Evolutionary conservation across 1,140 invertebrate genomes (phyloP), one percentile per base, ranked within the genome.

Genomic region (Orchestia grillus): DNA sequence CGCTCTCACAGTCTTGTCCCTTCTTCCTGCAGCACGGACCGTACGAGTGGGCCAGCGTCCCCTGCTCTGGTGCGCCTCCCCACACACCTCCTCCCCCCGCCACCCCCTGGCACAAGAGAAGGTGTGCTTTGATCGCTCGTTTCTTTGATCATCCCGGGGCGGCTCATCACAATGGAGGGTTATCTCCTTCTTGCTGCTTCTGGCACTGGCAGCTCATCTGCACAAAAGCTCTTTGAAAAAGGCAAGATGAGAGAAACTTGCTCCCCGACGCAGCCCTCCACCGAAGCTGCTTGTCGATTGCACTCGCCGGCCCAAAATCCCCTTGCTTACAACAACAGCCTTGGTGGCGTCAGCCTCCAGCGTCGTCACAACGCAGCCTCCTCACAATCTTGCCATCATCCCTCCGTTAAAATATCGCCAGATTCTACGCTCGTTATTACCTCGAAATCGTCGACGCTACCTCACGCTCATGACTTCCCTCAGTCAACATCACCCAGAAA

Each of bases 171-270:
- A 94, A 94, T 94, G 92, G 92, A 40, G 43, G 92, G 43, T 94
- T 94, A 94, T 94, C 92, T 47, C 40, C 19, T 44, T 94, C 44
- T 77, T 77, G 62, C 43, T 94, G 92, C 92, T 45, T 94, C 92
- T 94, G 92, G 41, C 44, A n/a, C 44, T 94, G 92, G 92, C 92
- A 45, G 92, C 92, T 94, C 92, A 94, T 94, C 92, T 94, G 43
- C 92, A 45, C 92, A 94, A 94, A 94, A 94, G 92, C 92, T 47
- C 92, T 45, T 45, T 94, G 43, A 94, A 94, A 94, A 94, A 47
- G 47, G 8, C 92, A 45, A 44, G 88, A 91, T 91, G 88, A 91
- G 88, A 91, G 88, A 91, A 44, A 42, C 88, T 40, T 36, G 36
- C 42, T 88, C 42, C 40, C 87, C 87, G 8, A 11, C 87, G 87